Base-by-base conservation (phyloP, 2,888 invertebrate species). In the Dinocampus coccinellae region DNA sequence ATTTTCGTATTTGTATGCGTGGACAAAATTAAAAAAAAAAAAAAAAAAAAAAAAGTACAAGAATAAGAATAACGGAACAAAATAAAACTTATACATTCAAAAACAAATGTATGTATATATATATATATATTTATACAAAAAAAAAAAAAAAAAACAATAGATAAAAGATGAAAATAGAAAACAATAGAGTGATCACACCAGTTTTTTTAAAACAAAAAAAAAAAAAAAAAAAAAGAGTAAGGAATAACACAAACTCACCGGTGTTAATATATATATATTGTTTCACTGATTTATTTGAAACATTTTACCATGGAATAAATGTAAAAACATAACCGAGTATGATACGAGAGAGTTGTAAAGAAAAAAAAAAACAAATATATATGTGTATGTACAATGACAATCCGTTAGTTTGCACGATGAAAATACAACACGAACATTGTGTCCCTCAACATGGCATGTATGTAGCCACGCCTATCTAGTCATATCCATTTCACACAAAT, bases 1-100 rank as follows among this genome's bases (percentile, higher is more conserved):
- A 16, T 4, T 47, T 16, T 20, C 2, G 2, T 16, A 6, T 47
- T 39, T 39, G 13, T 39, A 16, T 47, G 16, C n/a, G 39, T 16
- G 36, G 36, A 16, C 1, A 47, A 4, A 47, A n/a, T n/a, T 3
- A n/a, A 1, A 13, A 39, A n/a, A 39, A 39, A 39, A n/a, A 13
- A n/a, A n/a, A n/a, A n/a, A n/a, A 47, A 9, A n/a, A 47, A 6
- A 47, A 47, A n/a, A n/a, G n/a, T n/a, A n/a, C n/a, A n/a, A n/a
- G n/a, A n/a, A n/a, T 39, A n/a, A 39, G 13, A 11, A 11, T 39
- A 13, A 13, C 3, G 3, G 13, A 3, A n/a, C 72, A 69, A 75
- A 79, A 82, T 82, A 76, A 81, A 82, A 82, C n/a, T 82, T 82
- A 82, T 81, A 81, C 79, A 79, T 80, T 81, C 78, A 76, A 79